Evolutionary conservation across 2,888 invertebrate species (phyloP).

Genomic region (Amphipoea oculea): DNA sequence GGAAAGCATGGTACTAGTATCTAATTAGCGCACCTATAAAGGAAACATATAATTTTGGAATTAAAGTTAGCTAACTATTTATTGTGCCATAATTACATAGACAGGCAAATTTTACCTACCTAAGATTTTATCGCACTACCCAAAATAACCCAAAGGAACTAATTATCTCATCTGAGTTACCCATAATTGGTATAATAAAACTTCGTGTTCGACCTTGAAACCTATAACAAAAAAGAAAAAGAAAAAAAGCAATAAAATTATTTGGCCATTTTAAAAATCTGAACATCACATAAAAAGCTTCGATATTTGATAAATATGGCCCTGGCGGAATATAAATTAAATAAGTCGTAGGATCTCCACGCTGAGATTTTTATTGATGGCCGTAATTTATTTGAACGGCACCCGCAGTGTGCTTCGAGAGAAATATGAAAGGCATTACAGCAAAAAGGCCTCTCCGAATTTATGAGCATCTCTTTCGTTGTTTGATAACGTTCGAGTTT

Average conservation of each 20-base stretch:
- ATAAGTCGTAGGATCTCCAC: slow-evolving; percentile 88
- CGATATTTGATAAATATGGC: slow-evolving; percentile 87
- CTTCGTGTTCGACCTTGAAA: slow-evolving; percentile 7
- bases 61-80: background rate
- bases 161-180: slow-evolving; percentile 30
- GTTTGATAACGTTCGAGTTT: slow-evolving; percentile 82
- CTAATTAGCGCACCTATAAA: background rate
- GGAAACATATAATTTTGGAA: background rate
- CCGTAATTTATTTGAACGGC: slow-evolving; percentile 89
- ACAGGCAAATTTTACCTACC: background rate
- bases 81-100: background rate
- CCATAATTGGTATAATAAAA: slow-evolving; percentile 36
- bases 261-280: slow-evolving; percentile 66
- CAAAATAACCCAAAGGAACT: slow-evolving; percentile 8
- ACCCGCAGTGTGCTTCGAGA: slow-evolving; percentile 88
- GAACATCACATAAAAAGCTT: slow-evolving; percentile 75
- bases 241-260: slow-evolving; percentile 63
- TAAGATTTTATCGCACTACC: slow-evolving; percentile 22
- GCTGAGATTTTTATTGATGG: slow-evolving; percentile 90
- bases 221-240: slow-evolving; percentile 5
- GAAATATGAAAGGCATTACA: slow-evolving; percentile 90
- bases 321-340: slow-evolving; percentile 90
- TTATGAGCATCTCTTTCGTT: slow-evolving; percentile 88
- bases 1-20: too few species aligned
- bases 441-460: slow-evolving; percentile 89